Base-by-base conservation (phyloP, 2,888 invertebrate species). In the Alcis repandata region DNA sequence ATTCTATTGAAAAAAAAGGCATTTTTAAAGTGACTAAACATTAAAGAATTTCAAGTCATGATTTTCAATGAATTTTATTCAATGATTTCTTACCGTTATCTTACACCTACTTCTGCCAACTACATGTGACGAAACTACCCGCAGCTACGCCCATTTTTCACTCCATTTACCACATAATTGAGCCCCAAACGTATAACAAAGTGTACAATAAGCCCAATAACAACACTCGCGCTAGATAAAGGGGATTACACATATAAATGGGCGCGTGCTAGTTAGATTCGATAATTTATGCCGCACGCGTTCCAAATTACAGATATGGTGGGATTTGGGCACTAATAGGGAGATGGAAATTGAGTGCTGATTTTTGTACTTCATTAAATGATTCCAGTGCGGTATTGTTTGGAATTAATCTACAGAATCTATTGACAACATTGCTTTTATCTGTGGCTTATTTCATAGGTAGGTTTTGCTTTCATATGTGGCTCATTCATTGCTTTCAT, bases 181-280 rank as follows among this genome's bases (percentile, higher is more conserved):
- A 61, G n/a, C 41, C 15, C 33, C 33, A 10, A 46, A 40, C 15
- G 38, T 17, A 57, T 40, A 11, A 41, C 43, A 51, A 53, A 58
- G 36, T 65, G 41, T 43, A 43, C 62, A 63, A 61, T 62, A 68
- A 67, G 57, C 63, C 56, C 68, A 63, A 60, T 69, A 66, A 63
- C 67, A 63, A 68, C 63, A 62, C 59, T 63, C 40, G 77, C 75
- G 76, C 73, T 78, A 81, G 81, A 80, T 85, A 85, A 83, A 87
- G 82, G 74, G 86, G 90, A 88, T 90, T 90, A 91, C 80, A 76
- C 73, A 81, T 85, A 87, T 87, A 88, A 88, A 89, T 88, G 84
- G 84, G 27, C 19, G 46, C 10, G 36, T 8, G 41, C 46, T 52
- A 60, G 68, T 69, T 71, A 73, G 69, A 69, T 59, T 59, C 59